Conservation (phyloP, 2,113 vertebrate species). For the Lophura nycthemera region DNA sequence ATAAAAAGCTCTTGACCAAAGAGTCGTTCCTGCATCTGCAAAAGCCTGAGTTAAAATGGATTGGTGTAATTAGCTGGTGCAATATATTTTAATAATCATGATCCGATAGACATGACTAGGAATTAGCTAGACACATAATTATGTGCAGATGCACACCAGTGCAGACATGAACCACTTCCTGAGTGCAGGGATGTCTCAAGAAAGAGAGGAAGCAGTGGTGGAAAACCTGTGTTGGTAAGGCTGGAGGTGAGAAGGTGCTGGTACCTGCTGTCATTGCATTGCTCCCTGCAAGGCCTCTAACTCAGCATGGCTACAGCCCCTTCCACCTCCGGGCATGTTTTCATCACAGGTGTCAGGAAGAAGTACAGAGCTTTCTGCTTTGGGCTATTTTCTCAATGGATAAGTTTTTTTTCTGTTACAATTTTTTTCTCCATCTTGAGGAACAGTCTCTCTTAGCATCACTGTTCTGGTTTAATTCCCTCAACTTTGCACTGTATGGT, state of each 20-base stretch:
- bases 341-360: not conserved
- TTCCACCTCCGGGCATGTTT: not conserved
- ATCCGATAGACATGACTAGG: not conserved
- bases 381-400: not conserved
- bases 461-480: not conserved
- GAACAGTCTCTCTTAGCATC: not conserved
- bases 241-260: not conserved
- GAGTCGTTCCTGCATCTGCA: not conserved
- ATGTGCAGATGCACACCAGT: not conserved
- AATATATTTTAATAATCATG: not conserved
- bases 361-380: not conserved
- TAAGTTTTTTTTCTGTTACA: not conserved
- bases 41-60: not conserved
- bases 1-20: not conserved
- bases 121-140: not conserved
- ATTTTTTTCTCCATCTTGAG: not conserved
- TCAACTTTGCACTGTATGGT: not conserved
- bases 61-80: not conserved
- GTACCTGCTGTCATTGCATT: not conserved
- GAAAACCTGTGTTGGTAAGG: not conserved
- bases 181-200: not conserved
- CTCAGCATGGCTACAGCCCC: not conserved
- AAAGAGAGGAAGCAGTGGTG: fast-evolving
- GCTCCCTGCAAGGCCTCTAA: not conserved
- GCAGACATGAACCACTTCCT: not conserved